phyloP scores from a whole-genome alignment of 2,797 vertebrate genomes.

The Mormyrus proboscirostris region DNA sequence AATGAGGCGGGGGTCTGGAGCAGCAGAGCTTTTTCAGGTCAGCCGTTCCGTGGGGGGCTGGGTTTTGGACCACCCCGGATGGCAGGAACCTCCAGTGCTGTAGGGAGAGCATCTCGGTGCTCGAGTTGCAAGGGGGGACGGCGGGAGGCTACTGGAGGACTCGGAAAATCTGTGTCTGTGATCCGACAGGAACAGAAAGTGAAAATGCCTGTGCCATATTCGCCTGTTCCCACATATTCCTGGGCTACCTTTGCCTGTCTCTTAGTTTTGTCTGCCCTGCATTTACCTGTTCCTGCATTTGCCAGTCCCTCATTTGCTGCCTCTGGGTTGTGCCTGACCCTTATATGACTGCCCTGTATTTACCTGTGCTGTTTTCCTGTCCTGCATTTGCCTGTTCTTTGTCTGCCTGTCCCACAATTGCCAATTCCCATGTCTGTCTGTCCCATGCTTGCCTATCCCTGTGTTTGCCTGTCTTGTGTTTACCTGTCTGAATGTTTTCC shows the following conservation, averaged over 20 bases:
- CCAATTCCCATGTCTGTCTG: background rate
- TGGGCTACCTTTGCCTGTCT: background rate
- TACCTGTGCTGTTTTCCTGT: background rate
- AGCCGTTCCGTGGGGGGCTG: constrained; percentile 21
- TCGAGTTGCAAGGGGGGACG: background rate
- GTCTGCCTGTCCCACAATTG: background rate
- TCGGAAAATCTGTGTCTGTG: background rate
- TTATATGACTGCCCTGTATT: background rate
- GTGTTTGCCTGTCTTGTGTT: background rate
- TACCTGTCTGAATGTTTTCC: background rate
- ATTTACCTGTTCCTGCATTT: background rate
- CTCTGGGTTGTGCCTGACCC: background rate
- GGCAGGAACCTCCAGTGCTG: constrained; percentile 7
- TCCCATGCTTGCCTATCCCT: background rate
- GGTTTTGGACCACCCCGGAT: constrained; percentile 33
- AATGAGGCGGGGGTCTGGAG: constrained; percentile 9
- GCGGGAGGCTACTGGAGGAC: background rate
- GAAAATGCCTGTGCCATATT: background rate
- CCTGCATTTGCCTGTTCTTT: background rate
- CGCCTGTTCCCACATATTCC: background rate
- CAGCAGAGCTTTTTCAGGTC: constrained; percentile 33
- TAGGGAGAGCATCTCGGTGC: background rate
- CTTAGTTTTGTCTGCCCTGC: background rate
- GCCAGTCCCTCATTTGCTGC: background rate
- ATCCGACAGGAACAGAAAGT: background rate